Conservation (phyloP, 1,140 invertebrate species). For the Lethrus apterus region DNA sequence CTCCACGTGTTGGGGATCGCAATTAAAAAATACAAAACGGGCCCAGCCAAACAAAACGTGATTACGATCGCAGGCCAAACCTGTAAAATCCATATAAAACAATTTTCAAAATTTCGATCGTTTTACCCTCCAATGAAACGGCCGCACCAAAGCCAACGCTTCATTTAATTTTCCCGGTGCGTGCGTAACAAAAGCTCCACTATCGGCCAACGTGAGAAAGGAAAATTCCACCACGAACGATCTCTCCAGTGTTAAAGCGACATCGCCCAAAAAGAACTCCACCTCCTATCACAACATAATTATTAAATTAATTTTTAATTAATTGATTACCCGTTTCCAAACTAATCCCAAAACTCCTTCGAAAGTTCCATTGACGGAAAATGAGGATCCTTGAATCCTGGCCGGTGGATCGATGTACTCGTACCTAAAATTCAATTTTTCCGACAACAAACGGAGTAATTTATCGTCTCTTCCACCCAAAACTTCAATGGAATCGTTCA, state of each 20-base stretch:
- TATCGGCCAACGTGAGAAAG: slow-evolving; percentile 62
- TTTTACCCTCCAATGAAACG: slow-evolving; percentile 57
- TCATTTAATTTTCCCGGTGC: slow-evolving; percentile 60
- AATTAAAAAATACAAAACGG: slow-evolving; percentile 48
- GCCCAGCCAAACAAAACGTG: slow-evolving; percentile 29
- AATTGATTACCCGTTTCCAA: slow-evolving; percentile 50
- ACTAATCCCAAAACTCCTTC: slow-evolving; percentile 61
- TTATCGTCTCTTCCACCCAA: slow-evolving; percentile 61
- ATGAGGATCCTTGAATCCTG: slow-evolving; percentile 56
- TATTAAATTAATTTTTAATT: neutral
- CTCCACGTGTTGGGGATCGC: slow-evolving; percentile 48
- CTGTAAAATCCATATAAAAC: too few species aligned
- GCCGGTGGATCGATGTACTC: slow-evolving; percentile 62
- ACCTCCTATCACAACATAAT: slow-evolving; percentile 46
- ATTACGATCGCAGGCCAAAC: slow-evolving; percentile 47
- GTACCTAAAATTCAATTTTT: slow-evolving; percentile 61
- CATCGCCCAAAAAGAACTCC: slow-evolving; percentile 62
- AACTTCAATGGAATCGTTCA: slow-evolving; percentile 52
- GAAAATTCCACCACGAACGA: slow-evolving; percentile 61
- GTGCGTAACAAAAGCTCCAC: slow-evolving; percentile 62
- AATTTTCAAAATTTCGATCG: too few species aligned
- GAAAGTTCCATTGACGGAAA: slow-evolving; percentile 53
- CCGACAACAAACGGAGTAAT: slow-evolving; percentile 50
- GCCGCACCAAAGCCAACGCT: slow-evolving; percentile 58
- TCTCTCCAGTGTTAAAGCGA: slow-evolving; percentile 59